These are phyloP conservation scores for Heliconius melpomene DNA, from an alignment of 1,140 invertebrate species.

Conservation along the genomic window DNA sequence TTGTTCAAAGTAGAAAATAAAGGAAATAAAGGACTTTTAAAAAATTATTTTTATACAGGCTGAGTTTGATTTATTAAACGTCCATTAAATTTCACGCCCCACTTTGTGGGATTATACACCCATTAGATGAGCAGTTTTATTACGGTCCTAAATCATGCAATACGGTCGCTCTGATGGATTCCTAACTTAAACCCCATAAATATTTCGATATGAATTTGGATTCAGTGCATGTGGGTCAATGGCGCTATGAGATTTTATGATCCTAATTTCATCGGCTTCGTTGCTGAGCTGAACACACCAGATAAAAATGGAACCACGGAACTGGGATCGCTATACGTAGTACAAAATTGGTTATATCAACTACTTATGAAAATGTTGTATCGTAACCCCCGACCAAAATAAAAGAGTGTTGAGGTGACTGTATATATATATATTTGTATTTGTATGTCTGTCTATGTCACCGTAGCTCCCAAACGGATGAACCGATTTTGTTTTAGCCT, in stretches of 20 bases:
- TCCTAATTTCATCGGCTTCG: slow-evolving; percentile 20
- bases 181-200: slow-evolving; percentile 19
- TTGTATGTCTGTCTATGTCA: too few species aligned
- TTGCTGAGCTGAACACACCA: not conserved
- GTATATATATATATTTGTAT: too few species aligned
- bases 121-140: slow-evolving; percentile 30
- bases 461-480: too few species aligned
- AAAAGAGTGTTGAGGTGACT: too few species aligned
- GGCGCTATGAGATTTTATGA: slow-evolving; percentile 31
- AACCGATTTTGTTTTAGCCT: too few species aligned
- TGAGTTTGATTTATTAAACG: slow-evolving; percentile 7
- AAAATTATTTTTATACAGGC: not conserved
- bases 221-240: slow-evolving; percentile 26
- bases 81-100: slow-evolving; percentile 24
- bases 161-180: slow-evolving; percentile 30
- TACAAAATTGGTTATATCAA: not conserved
- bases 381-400: too few species aligned
- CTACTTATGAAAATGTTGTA: not conserved
- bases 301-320: not conserved
- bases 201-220: slow-evolving; percentile 18
- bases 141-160: slow-evolving; percentile 30
- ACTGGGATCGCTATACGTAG: not conserved
- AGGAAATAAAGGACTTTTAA: not conserved
- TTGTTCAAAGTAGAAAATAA: not conserved
- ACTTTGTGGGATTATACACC: slow-evolving; percentile 25